phyloP scores from a whole-genome alignment of 2,113 vertebrate genomes.

The Vulpes ferrilata region DNA sequence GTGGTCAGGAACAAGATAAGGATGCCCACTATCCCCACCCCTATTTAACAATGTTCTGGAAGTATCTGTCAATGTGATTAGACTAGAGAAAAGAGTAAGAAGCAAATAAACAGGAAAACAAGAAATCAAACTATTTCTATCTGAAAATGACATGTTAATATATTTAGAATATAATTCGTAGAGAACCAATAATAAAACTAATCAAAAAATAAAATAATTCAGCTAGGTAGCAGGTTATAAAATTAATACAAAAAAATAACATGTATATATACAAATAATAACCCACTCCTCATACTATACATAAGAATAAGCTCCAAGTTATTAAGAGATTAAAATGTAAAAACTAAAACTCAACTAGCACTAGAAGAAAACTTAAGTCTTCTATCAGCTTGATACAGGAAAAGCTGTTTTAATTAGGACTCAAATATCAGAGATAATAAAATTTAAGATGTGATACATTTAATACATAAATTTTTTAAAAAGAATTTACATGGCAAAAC shows the following conservation, averaged over 20 bases:
- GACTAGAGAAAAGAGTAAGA: not conserved
- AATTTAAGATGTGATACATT: slow-evolving; percentile 15
- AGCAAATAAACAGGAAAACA: not conserved
- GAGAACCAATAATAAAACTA: not conserved
- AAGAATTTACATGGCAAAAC: not conserved
- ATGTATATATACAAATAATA: not conserved
- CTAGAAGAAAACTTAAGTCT: not conserved
- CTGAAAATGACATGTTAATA: not conserved
- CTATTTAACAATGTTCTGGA: not conserved
- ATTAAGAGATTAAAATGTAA: not conserved
- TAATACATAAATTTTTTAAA: not conserved
- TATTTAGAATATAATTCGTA: not conserved
- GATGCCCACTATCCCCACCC: not conserved
- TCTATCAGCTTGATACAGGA: not conserved
- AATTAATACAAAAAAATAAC: not conserved
- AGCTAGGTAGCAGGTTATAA: not conserved
- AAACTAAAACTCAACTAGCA: not conserved
- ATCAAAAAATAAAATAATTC: not conserved
- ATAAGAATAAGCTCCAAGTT: not conserved
- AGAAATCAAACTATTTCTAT: not conserved
- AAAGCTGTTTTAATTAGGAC: not conserved
- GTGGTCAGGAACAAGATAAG: not conserved
- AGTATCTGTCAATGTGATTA: not conserved
- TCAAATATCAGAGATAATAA: not conserved
- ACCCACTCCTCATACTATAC: not conserved